Conservation (phyloP, 2,113 vertebrate species). For the Cyrtonyx montezumae region DNA sequence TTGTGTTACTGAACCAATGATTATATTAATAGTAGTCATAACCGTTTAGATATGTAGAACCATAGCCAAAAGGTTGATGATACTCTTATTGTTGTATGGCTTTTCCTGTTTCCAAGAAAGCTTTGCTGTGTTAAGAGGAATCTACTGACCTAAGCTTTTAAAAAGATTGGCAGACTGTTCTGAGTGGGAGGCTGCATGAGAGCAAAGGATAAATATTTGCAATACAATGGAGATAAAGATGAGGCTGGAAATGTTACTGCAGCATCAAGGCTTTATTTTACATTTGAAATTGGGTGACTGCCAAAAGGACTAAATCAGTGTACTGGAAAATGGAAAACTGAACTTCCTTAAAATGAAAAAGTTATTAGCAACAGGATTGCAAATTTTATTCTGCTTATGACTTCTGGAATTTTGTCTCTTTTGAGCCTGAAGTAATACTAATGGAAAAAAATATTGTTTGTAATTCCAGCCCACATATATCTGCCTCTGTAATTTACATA, state of each 20-base stretch:
- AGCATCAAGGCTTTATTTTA: slow-evolving; percentile 56
- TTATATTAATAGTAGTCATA: slow-evolving; percentile 7
- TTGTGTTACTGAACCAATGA: background rate
- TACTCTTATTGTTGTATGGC: slow-evolving; percentile 43
- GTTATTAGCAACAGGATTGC: slow-evolving; percentile 1
- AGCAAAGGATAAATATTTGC: slow-evolving; percentile 72
- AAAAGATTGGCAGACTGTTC: slow-evolving; percentile 60
- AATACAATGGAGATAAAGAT: slow-evolving; percentile 65
- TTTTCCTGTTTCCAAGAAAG: slow-evolving; percentile 63
- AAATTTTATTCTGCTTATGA: slow-evolving; percentile 4
- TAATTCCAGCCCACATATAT: slow-evolving; percentile 56
- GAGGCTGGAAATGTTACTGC: slow-evolving; percentile 55
- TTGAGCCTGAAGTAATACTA: slow-evolving; percentile 49
- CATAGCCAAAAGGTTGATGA: slow-evolving; percentile 57
- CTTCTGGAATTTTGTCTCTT: slow-evolving; percentile 25
- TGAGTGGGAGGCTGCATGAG: slow-evolving; percentile 64
- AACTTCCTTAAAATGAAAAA: slow-evolving; percentile 21
- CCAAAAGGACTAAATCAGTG: slow-evolving; percentile 48
- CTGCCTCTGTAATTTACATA: slow-evolving; percentile 72
- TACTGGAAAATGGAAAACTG: slow-evolving; percentile 47
- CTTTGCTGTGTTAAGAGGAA: slow-evolving; percentile 48
- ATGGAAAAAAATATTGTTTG: slow-evolving; percentile 60
- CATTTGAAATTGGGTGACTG: slow-evolving; percentile 41
- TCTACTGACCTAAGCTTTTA: slow-evolving; percentile 64
- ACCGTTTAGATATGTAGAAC: slow-evolving; percentile 35